A percentile compares a stretch with the other conserved stretches of the same genome.
These are phyloP conservation scores for Drosophila greeni DNA, from an alignment of 2,888 invertebrate genomes.

Conservation along the genomic window DNA sequence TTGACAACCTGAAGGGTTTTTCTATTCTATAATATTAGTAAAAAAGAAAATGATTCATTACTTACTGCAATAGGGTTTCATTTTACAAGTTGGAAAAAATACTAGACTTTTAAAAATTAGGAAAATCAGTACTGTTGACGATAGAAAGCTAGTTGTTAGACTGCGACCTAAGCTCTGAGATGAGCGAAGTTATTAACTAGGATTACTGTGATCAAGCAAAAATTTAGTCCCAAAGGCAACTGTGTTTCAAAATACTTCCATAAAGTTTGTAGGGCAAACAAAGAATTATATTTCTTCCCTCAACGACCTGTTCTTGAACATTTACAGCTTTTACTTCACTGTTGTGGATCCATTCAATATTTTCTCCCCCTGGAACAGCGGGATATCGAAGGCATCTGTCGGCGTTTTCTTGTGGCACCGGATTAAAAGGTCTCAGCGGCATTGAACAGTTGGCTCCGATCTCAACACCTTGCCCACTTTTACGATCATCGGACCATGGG, in stretches of 20 bases:
- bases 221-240: no score
- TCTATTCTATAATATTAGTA: no score
- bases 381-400: slow-evolving; percentile 11
- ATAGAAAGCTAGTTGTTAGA: no score
- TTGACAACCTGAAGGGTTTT: no score
- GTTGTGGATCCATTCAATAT: background rate
- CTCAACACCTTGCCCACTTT: slow-evolving; percentile 67
- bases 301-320: background rate
- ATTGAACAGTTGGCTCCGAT: slow-evolving; percentile 15
- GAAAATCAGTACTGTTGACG: no score
- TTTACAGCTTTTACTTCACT: slow-evolving; percentile 5
- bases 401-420: slow-evolving; percentile 1
- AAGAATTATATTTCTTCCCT: background rate
- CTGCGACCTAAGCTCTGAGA: background rate
- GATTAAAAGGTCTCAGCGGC: slow-evolving; percentile 43
- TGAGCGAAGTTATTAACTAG: background rate
- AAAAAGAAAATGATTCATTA: no score
- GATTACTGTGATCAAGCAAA: background rate
- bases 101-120: no score
- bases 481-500: slow-evolving; percentile 48
- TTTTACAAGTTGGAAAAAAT: no score
- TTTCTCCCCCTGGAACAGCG: slow-evolving; percentile 20
- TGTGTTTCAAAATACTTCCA: background rate
- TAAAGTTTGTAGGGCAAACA: background rate
- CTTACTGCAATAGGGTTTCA: no score